These are phyloP conservation scores for Mungos mungo DNA, from an alignment of 2,113 vertebrate species.

Conservation along the genomic window DNA sequence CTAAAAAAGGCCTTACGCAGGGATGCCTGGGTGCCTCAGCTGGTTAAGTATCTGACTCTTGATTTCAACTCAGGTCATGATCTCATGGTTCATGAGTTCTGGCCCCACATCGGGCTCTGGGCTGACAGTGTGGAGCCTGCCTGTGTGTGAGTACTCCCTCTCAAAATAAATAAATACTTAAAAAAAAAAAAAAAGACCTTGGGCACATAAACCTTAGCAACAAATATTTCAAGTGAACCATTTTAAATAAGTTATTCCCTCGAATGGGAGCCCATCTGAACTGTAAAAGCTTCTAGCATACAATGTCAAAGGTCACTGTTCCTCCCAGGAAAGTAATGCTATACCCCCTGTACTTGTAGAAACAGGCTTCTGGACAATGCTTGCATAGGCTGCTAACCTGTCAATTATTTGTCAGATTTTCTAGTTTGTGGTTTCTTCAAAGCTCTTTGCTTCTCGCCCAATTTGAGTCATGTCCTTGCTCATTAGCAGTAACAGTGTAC, in stretches of 20 bases:
- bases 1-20: background rate
- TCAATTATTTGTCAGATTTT: background rate
- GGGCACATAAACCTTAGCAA: background rate
- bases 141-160: too few species aligned
- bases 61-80: too few species aligned
- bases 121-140: too few species aligned
- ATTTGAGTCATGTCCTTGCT: background rate
- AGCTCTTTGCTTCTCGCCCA: background rate
- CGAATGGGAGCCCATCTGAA: background rate
- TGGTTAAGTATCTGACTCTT: too few species aligned
- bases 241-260: slow-evolving; percentile 1
- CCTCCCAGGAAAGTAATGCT: background rate
- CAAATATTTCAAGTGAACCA: slow-evolving; percentile 32
- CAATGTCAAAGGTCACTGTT: background rate
- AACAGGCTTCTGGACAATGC: background rate
- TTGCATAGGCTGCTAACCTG: background rate
- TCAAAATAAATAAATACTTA: background rate
- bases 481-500: background rate
- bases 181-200: background rate
- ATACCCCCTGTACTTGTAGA: background rate
- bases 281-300: background rate
- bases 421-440: background rate
- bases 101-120: too few species aligned
- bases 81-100: too few species aligned
- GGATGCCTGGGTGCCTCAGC: too few species aligned